phyloP scores from a whole-genome alignment of 2,113 vertebrate genomes.

The Nerophis ophidion region DNA sequence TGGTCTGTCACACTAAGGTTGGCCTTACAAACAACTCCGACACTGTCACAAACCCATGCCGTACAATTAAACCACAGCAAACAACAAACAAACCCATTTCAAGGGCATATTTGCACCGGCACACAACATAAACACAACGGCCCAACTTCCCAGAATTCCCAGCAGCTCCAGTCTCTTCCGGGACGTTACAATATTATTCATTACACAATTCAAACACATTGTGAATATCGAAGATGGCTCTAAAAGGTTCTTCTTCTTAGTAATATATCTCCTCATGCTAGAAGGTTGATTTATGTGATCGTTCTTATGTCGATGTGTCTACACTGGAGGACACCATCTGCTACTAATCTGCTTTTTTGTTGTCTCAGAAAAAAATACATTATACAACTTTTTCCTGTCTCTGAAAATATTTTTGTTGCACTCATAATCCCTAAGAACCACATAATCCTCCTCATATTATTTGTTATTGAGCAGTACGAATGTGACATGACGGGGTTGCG shows the following conservation, averaged over 20 bases:
- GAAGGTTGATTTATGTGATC: slow-evolving; percentile 56
- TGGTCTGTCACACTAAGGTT: no score
- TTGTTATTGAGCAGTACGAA: not conserved
- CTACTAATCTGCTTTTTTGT: slow-evolving; percentile 54
- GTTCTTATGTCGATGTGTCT: slow-evolving; percentile 48
- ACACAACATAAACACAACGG: no score
- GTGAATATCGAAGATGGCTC: no score
- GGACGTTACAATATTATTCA: no score
- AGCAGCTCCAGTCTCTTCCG: no score
- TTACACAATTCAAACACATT: no score
- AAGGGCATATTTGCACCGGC: no score
- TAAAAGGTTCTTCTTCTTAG: no score
- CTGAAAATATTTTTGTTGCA: slow-evolving; percentile 14
- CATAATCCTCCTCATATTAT: not conserved
- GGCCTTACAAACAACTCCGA: no score
- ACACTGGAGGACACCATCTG: slow-evolving; percentile 57
- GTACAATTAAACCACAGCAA: no score
- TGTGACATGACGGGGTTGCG: not conserved
- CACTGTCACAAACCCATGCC: no score
- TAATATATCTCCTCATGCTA: not conserved
- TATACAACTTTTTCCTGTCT: slow-evolving; percentile 26
- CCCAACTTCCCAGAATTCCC: no score
- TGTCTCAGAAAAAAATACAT: slow-evolving; percentile 26
- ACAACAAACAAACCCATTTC: not conserved
- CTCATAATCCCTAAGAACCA: not conserved